Evolutionary conservation across 2,113 vertebrate genomes (phyloP).

Genomic region (Larimichthys crocea): DNA sequence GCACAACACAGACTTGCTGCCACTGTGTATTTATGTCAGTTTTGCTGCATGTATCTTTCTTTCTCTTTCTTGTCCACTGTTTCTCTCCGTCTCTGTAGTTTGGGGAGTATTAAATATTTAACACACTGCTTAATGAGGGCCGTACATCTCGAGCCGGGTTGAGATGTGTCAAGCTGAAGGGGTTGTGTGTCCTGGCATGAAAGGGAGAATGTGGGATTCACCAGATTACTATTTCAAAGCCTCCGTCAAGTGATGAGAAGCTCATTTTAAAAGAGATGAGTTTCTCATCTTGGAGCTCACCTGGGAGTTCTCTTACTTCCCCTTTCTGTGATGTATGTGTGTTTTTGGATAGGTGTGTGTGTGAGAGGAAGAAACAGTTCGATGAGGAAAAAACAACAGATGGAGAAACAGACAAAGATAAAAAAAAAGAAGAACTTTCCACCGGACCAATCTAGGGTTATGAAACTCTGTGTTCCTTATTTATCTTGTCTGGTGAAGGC

Average conservation of each 20-base stretch:
- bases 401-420: not conserved
- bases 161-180: slow-evolving; percentile 30
- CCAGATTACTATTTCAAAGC: slow-evolving; percentile 43
- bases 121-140: slow-evolving; percentile 56
- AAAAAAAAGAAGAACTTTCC: not conserved
- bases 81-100: slow-evolving; percentile 53
- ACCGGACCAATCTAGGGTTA: not conserved
- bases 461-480: not conserved
- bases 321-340: not conserved
- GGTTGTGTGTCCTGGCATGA: slow-evolving; percentile 30
- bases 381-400: not conserved
- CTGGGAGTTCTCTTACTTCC: slow-evolving; percentile 23
- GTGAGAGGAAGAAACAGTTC: not conserved
- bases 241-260: slow-evolving; percentile 16
- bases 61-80: slow-evolving; percentile 27
- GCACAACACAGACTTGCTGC: not conserved
- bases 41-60: not conserved
- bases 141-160: slow-evolving; percentile 32
- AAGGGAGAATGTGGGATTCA: slow-evolving; percentile 40
- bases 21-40: slow-evolving; percentile 9
- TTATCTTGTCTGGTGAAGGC: not conserved
- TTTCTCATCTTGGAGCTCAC: not conserved
- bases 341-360: not conserved
- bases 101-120: slow-evolving; percentile 71
- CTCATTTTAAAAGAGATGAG: slow-evolving; percentile 20